Evolutionary conservation across 2,113 vertebrate species (phyloP).

Genomic region (Prolemur simus): DNA sequence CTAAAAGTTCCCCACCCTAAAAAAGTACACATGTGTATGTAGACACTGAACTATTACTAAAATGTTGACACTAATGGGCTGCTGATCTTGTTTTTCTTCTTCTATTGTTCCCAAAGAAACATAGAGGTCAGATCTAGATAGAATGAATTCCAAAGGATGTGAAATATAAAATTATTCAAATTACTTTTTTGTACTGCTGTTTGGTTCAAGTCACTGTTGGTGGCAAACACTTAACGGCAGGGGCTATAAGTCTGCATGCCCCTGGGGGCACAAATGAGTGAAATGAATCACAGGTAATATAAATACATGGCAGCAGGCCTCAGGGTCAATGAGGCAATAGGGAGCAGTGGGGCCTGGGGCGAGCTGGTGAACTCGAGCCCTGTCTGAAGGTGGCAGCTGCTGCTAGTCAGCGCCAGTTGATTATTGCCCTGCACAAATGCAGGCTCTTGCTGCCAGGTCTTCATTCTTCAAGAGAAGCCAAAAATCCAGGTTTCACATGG

Average conservation of each 20-base stretch:
- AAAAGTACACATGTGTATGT: fast-evolving
- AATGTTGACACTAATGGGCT: too few species aligned
- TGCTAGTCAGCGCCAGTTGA: fast-evolving
- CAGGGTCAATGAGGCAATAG: neutral
- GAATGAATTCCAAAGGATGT: neutral
- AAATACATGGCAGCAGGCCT: too few species aligned
- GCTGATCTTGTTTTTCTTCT: neutral
- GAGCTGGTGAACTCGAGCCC: fast-evolving
- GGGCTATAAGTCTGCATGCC: neutral
- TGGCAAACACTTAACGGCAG: neutral
- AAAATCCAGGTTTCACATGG: neutral
- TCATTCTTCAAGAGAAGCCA: neutral
- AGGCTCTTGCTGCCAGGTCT: neutral
- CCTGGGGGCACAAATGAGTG: too few species aligned
- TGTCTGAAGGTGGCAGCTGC: neutral
- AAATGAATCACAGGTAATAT: neutral
- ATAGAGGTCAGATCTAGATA: fast-evolving
- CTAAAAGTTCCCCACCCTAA: neutral
- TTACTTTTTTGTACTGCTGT: neutral
- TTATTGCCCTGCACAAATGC: fast-evolving
- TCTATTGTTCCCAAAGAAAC: neutral
- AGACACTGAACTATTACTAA: neutral
- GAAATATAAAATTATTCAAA: neutral
- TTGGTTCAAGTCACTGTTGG: neutral
- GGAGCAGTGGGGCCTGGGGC: neutral